phyloP scores from a whole-genome alignment of 2,113 vertebrate species.

The Crotophaga sulcirostris region DNA sequence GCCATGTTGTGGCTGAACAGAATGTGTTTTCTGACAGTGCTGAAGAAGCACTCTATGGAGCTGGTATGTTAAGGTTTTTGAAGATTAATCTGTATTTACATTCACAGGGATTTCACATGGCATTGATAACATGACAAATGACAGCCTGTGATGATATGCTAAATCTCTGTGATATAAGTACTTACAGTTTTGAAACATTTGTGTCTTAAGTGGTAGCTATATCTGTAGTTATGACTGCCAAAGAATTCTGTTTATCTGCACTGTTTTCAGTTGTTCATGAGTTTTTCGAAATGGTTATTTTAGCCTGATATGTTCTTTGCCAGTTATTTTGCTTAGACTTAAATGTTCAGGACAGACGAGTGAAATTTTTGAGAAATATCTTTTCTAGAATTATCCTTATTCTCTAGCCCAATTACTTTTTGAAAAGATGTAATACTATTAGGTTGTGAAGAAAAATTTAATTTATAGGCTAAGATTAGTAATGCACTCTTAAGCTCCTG shows the following conservation, averaged over 20 bases:
- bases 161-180: constrained; percentile 30
- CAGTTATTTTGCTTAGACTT: neutral
- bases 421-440: neutral
- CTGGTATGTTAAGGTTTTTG: neutral
- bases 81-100: constrained; percentile 15
- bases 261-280: neutral
- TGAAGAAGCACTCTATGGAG: neutral
- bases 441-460: neutral
- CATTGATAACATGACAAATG: constrained; percentile 10
- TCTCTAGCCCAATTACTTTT: neutral
- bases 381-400: neutral
- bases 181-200: constrained; percentile 7
- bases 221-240: neutral
- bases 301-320: neutral
- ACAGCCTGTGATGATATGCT: constrained; percentile 16
- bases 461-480: neutral
- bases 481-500: neutral
- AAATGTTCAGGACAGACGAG: neutral
- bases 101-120: neutral
- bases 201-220: neutral
- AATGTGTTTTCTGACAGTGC: neutral
- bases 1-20: neutral
- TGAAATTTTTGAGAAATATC: neutral
- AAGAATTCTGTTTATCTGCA: constrained; percentile 13
- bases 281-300: neutral